Evolutionary conservation across 1,140 invertebrate species (phyloP).

Genomic region (Trichogramma pretiosum): DNA sequence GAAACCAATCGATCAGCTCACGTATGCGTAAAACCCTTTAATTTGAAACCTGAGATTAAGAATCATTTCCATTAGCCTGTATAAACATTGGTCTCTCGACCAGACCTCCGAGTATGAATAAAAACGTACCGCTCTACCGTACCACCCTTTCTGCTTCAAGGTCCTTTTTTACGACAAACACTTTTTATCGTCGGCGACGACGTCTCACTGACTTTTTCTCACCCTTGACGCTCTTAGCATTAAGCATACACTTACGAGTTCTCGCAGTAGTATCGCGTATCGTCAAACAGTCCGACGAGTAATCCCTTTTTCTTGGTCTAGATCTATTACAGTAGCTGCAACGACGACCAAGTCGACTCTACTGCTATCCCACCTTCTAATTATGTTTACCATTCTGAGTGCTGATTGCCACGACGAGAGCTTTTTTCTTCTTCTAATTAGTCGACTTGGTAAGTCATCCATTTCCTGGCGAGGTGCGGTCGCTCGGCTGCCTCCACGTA

Average conservation of each 20-base stretch:
- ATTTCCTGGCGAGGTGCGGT: constrained; percentile 14
- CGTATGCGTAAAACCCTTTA: too few species aligned
- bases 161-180: constrained; percentile 24
- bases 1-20: too few species aligned
- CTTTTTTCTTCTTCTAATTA: constrained; percentile 36
- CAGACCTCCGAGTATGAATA: constrained; percentile 14
- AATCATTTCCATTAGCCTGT: too few species aligned
- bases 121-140: constrained; percentile 8
- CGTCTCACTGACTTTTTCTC: constrained; percentile 4
- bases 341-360: too few species aligned
- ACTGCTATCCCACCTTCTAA: too few species aligned
- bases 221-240: background rate
- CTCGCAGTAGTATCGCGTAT: constrained; percentile 31
- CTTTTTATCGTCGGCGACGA: constrained; percentile 31
- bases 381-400: constrained; percentile 38
- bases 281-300: constrained; percentile 35
- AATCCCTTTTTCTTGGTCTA: constrained; percentile 33
- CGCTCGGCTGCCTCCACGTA: background rate
- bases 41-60: too few species aligned
- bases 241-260: too few species aligned
- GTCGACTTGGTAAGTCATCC: constrained; percentile 29
- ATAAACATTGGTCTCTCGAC: too few species aligned
- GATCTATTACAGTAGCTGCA: constrained; percentile 13
- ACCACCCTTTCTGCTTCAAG: background rate
- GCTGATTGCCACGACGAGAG: too few species aligned